Evolutionary conservation across 2,888 invertebrate genomes (phyloP).

Genomic region (Villa cingulata): DNA sequence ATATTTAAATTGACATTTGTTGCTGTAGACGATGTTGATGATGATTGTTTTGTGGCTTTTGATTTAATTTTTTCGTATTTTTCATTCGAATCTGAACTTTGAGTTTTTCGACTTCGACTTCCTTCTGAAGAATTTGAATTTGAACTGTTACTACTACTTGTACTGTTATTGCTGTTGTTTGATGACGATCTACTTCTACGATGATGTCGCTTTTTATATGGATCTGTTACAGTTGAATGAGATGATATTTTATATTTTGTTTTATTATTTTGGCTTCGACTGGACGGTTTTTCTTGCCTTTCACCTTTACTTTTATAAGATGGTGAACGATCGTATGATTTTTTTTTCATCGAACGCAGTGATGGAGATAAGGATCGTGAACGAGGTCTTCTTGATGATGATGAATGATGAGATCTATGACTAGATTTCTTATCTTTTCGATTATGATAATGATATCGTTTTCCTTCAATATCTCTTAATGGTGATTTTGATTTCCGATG

Average conservation of each 20-base stretch:
- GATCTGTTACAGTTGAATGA: background rate
- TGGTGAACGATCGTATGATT: background rate
- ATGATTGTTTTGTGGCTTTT: too few relatives aligned
- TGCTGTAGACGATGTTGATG: background rate
- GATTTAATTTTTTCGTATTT: background rate
- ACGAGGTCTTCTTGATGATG: background rate
- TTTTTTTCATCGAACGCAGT: background rate
- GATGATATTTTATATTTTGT: background rate
- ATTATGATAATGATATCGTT: too few relatives aligned
- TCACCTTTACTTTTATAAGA: background rate
- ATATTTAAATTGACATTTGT: slow-evolving; percentile 1
- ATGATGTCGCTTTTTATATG: background rate
- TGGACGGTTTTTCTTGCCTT: background rate
- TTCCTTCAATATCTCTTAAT: background rate
- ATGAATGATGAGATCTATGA: background rate
- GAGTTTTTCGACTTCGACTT: background rate
- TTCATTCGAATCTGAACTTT: background rate
- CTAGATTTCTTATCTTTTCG: background rate
- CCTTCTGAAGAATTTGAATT: background rate
- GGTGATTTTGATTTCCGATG: background rate
- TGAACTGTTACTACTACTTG: background rate
- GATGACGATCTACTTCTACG: background rate
- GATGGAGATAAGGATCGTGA: background rate
- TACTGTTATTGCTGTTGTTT: background rate
- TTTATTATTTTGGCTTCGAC: background rate